Percentiles rank a stretch among this genome's conserved stretches.
These are phyloP conservation scores for Cyprinodon diabolis DNA, from an alignment of 2,797 vertebrate genomes.

Conservation along the genomic window DNA sequence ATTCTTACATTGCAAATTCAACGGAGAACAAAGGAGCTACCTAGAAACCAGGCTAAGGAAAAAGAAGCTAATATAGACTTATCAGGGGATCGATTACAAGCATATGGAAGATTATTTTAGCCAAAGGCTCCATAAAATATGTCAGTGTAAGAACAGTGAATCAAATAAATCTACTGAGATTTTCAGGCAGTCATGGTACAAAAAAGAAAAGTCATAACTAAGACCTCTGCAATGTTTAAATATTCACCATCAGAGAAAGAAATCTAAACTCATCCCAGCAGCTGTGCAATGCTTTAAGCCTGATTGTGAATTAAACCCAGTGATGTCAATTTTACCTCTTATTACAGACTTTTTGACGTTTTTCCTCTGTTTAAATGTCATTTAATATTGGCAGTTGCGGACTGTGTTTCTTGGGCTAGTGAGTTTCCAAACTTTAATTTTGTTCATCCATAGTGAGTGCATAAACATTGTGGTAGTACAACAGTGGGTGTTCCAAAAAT, in stretches of 20 bases:
- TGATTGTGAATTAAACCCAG: constrained; percentile 7
- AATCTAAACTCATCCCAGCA: constrained; percentile 2
- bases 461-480: constrained; percentile 14
- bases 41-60: constrained; percentile 48
- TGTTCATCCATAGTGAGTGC: constrained; percentile 20
- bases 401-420: constrained; percentile 2
- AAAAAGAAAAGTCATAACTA: neutral
- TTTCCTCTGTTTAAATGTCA: neutral
- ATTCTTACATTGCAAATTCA: constrained; percentile 53
- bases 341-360: neutral
- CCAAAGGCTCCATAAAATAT: constrained; percentile 44
- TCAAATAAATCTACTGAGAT: constrained; percentile 18
- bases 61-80: constrained; percentile 28
- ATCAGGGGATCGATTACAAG: constrained; percentile 21
- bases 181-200: constrained; percentile 29
- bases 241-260: constrained; percentile 17
- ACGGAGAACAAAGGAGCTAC: constrained; percentile 20
- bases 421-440: constrained; percentile 18
- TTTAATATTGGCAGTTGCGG: constrained; percentile 12
- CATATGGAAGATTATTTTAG: constrained; percentile 48
- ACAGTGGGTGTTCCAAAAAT: neutral
- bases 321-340: constrained; percentile 2
- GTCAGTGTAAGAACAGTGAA: constrained; percentile 18
- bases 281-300: constrained; percentile 6
- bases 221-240: constrained; percentile 26